phyloP scores from a whole-genome alignment of 2,888 invertebrate species.

The Carterocephalus palaemon region DNA sequence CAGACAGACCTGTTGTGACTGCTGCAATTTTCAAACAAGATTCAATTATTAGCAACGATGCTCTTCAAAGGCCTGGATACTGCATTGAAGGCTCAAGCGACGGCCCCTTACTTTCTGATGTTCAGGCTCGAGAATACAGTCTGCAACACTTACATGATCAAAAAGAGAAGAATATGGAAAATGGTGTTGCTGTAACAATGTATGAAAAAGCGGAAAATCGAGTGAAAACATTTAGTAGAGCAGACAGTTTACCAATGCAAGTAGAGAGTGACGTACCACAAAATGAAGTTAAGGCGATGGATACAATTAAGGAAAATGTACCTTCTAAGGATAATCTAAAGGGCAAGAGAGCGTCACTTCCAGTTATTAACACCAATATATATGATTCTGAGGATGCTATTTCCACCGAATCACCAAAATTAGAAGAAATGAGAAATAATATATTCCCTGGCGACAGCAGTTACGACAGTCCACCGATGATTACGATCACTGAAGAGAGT shows the following conservation, averaged over 20 bases:
- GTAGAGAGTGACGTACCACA: conserved; percentile 63
- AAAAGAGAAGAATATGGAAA: conserved; percentile 59
- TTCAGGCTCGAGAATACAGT: conserved; percentile 68
- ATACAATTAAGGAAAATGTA: conserved; percentile 64
- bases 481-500: conserved; percentile 71
- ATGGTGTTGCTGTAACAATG: conserved; percentile 58
- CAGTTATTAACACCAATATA: conserved; percentile 69
- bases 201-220: conserved; percentile 60
- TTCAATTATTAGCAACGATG: conserved; percentile 70
- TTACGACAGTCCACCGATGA: conserved; percentile 61
- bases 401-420: conserved; percentile 76
- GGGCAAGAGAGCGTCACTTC: conserved; percentile 65
- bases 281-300: conserved; percentile 46
- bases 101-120: conserved; percentile 72
- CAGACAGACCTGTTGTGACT: conserved; percentile 83
- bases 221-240: conserved; percentile 70
- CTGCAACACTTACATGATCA: conserved; percentile 66
- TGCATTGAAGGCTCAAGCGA: conserved; percentile 75
- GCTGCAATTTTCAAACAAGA: conserved; percentile 84
- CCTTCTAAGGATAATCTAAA: conserved; percentile 51
- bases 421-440: conserved; percentile 78
- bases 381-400: conserved; percentile 78
- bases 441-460: conserved; percentile 59
- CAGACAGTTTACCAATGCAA: conserved; percentile 77
- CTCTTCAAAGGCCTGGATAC: conserved; percentile 65